These are phyloP conservation scores for Petrocephalus sullivani DNA, from an alignment of 2,797 vertebrate genomes.

Conservation along the genomic window DNA sequence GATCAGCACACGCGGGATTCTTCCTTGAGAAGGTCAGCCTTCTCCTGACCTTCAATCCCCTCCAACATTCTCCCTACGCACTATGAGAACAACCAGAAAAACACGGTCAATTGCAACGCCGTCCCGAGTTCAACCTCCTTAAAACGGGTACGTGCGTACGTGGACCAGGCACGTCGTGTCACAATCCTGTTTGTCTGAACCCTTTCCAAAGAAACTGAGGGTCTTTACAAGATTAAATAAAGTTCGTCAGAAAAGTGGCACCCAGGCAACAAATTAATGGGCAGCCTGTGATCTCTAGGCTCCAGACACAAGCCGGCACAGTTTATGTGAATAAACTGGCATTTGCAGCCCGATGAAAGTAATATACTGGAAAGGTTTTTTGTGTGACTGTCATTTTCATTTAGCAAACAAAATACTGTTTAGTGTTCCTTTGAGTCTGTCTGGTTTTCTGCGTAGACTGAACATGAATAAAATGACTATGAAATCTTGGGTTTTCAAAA, in stretches of 20 bases:
- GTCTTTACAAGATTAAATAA: neutral
- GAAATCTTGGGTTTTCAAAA: neutral
- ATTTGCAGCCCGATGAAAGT: neutral
- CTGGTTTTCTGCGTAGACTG: too few species aligned
- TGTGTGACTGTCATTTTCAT: too few species aligned
- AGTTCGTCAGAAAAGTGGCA: neutral
- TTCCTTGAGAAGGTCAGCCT: neutral
- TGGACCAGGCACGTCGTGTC: neutral
- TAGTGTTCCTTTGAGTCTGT: too few species aligned
- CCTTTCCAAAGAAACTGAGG: neutral
- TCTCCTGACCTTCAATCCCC: neutral
- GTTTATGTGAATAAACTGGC: neutral
- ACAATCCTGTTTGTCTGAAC: neutral
- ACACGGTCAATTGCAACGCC: neutral
- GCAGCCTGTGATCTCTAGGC: neutral
- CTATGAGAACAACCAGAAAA: neutral
- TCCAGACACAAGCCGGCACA: neutral
- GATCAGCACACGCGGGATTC: neutral
- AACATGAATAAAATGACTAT: neutral
- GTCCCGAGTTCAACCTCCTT: neutral
- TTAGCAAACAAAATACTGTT: too few species aligned
- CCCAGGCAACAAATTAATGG: neutral
- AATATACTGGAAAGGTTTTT: neutral
- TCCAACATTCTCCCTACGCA: neutral
- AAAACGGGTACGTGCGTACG: neutral